phyloP scores from a whole-genome alignment of 2,888 invertebrate species.

The Plemyria rubiginata region DNA sequence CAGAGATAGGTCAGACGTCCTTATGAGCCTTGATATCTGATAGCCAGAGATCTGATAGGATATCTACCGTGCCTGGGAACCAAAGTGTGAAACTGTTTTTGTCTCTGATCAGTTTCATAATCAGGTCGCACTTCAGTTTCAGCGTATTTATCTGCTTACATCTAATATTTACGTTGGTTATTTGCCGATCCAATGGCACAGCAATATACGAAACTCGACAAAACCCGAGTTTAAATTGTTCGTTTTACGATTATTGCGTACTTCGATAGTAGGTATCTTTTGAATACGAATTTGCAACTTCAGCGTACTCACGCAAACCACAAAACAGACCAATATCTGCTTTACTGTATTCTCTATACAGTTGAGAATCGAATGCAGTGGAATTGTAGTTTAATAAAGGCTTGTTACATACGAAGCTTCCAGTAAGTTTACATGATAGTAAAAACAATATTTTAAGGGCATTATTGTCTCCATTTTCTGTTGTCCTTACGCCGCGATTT shows the following conservation, averaged over 20 bases:
- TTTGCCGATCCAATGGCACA: conserved; percentile 56
- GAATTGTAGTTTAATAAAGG: conserved; percentile 36
- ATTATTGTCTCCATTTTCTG: conserved; percentile 48
- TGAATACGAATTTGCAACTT: conserved; percentile 75
- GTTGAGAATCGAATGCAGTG: conserved; percentile 28
- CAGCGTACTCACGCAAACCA: conserved; percentile 63
- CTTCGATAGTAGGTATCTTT: conserved; percentile 74
- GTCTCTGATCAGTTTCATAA: neutral
- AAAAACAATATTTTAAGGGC: conserved; percentile 63
- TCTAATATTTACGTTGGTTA: conserved; percentile 41
- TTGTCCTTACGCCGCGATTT: conserved; percentile 35
- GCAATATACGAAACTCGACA: conserved; percentile 68
- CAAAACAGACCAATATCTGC: conserved; percentile 31
- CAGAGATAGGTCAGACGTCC: no score
- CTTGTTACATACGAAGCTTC: conserved; percentile 55
- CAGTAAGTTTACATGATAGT: conserved; percentile 60
- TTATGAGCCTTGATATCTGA: no score
- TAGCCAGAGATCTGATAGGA: no score
- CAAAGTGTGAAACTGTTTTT: no score
- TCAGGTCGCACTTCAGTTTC: conserved; percentile 1
- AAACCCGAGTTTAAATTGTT: conserved; percentile 77
- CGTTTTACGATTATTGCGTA: conserved; percentile 77
- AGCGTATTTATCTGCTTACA: conserved; percentile 13
- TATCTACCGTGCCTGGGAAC: no score
- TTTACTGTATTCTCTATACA: conserved; percentile 4